Base-by-base conservation (phyloP, 2,113 vertebrate genomes). In the Myotis davidii region DNA sequence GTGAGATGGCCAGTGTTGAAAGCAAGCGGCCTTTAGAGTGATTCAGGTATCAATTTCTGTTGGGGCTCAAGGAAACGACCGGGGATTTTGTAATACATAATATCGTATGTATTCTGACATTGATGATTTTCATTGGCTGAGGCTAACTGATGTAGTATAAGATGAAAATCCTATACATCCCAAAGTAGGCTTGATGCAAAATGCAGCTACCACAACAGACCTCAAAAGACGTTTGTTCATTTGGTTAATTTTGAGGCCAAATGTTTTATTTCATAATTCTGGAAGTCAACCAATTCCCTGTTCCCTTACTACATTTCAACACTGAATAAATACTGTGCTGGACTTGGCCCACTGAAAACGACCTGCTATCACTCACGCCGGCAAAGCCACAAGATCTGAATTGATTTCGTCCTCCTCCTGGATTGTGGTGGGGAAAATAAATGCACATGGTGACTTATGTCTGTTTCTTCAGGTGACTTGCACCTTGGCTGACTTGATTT, bases 381-480 rank as follows among this genome's bases (percentile, higher is more conserved):
- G 93, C 76, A 81, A 95, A 97, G 85, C 87, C 84, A 64, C 4
- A 25, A 92, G 85, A 70, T 95, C 90, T 70, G 94, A 95, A 92
- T 87, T 76, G 88, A 92, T 94, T 94, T 92, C 90, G 90, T 92
- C 69, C 88, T 96, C 78, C 88, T 97, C 73, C 91, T 95, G 94
- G 82, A 76, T 79, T 78, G 88, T 69, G 90, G 96, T 83, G 97
- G 95, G 92, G 96, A 96, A 98, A 96, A 97, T 90, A 97, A 98
- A 97, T 11, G 69, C 70, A 73, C 34, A 9, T 17, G 32, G 77
- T 97, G 97, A 97, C 97, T 98, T 98, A 97, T 91, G 94, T 77
- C 85, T 97, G 96, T 97, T 98, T 96, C 97, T 98, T 97, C 97
- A 98, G 97, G 97, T 98, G 97, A 98, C 92, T 94, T 95, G 90